Percentiles rank a stretch among this genome's conserved stretches.
Conservation (phyloP, 1,140 invertebrate species). For the Hylaeus volcanicus region DNA sequence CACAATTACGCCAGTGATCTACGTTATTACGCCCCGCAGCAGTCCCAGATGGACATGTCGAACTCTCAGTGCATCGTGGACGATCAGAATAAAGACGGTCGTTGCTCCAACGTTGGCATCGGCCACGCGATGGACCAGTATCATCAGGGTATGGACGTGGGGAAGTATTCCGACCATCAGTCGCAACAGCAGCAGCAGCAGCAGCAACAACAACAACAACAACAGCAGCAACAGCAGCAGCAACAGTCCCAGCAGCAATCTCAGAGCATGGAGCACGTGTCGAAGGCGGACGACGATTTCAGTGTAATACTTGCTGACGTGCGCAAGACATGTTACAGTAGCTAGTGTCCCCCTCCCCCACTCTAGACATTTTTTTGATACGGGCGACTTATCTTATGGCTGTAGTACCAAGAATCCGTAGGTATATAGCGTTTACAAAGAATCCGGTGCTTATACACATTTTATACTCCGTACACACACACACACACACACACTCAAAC, state of each 20-base stretch:
- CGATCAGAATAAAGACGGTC: conserved; percentile 73
- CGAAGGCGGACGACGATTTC: conserved; percentile 89
- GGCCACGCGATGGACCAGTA: conserved; percentile 75
- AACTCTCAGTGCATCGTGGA: conserved; percentile 76
- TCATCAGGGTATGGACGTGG: conserved; percentile 73
- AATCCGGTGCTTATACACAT: conserved; percentile 50
- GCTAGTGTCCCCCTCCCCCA: conserved; percentile 77
- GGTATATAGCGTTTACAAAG: conserved; percentile 13
- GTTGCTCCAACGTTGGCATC: conserved; percentile 69
- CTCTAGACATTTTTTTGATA: conserved; percentile 1
- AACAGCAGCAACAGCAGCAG: conserved; percentile 80
- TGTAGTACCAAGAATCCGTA: conserved; percentile 23
- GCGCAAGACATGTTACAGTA: conserved; percentile 92
- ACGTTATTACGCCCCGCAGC: conserved; percentile 73
- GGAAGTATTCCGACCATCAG: conserved; percentile 79
- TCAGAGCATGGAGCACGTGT: conserved; percentile 78
- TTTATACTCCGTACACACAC: background rate
- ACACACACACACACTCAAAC: background rate
- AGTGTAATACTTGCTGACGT: conserved; percentile 92
- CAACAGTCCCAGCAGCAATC: conserved; percentile 69
- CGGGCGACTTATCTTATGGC: conserved; percentile 2
- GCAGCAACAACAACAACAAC: conserved; percentile 71
- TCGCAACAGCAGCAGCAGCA: conserved; percentile 75
- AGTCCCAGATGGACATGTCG: conserved; percentile 73
- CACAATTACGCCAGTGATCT: conserved; percentile 81